Conservation (phyloP, 2,797 vertebrate genomes). For the Selene dorsalis region DNA sequence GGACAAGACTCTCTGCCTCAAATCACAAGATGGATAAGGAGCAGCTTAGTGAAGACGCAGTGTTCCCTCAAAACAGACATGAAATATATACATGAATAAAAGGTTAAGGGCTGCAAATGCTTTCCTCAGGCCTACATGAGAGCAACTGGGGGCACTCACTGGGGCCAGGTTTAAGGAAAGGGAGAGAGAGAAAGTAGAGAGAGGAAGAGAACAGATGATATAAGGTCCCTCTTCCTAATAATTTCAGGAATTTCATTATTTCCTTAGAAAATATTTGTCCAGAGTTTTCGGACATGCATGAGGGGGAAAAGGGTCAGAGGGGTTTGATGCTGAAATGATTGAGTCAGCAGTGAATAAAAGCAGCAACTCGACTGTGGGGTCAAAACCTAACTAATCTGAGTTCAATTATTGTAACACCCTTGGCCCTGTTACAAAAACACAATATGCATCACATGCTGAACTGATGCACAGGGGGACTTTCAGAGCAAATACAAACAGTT, state of each 20-base stretch:
- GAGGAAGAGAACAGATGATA: constrained; percentile 72
- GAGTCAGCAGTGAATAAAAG: constrained; percentile 60
- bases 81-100: constrained; percentile 51
- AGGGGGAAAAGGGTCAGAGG: constrained; percentile 51
- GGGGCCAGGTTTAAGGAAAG: constrained; percentile 56
- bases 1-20: constrained; percentile 43
- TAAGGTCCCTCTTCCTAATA: constrained; percentile 80
- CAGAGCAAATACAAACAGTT: constrained; percentile 16
- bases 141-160: constrained; percentile 53
- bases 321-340: constrained; percentile 61
- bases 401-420: constrained; percentile 63
- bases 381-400: constrained; percentile 65
- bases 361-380: constrained; percentile 56
- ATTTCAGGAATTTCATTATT: constrained; percentile 87
- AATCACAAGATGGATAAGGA: constrained; percentile 48
- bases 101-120: constrained; percentile 42
- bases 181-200: constrained; percentile 56
- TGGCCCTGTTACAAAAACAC: constrained; percentile 58
- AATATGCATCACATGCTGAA: constrained; percentile 52
- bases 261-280: constrained; percentile 85
- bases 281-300: constrained; percentile 72
- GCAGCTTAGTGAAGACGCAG: constrained; percentile 47
- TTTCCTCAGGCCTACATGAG: constrained; percentile 41
- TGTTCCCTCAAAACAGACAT: constrained; percentile 50
- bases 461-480: constrained; percentile 7